Percentiles rank a stretch among this genome's conserved stretches.
phyloP scores from a whole-genome alignment of 2,888 invertebrate species.

The Xanthia icteritia region DNA sequence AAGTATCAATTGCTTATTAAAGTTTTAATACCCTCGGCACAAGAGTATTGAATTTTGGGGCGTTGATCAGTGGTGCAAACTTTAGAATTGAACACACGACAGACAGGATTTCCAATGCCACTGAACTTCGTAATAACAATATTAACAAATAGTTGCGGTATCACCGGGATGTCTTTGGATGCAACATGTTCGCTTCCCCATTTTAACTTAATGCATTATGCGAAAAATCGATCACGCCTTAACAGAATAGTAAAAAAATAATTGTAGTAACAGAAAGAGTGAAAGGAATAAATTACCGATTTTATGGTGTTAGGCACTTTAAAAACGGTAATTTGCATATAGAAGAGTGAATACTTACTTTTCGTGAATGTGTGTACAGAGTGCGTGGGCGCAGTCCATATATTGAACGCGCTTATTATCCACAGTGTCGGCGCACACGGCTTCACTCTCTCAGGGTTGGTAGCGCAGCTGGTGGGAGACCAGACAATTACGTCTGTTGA shows the following conservation, averaged over 20 bases:
- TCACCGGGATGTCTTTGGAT: not conserved
- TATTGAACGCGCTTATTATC: constrained; percentile 71
- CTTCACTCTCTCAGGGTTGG: constrained; percentile 78
- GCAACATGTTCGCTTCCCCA: not conserved
- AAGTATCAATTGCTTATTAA: constrained; percentile 44
- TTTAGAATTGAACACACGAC: constrained; percentile 3
- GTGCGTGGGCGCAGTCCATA: constrained; percentile 81
- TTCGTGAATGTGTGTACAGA: constrained; percentile 79
- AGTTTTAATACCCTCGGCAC: constrained; percentile 29
- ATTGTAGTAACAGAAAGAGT: not conserved
- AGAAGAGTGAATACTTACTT: constrained; percentile 74
- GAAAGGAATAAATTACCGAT: not conserved
- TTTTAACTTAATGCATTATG: not conserved
- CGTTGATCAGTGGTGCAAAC: not conserved
- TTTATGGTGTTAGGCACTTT: too few species aligned
- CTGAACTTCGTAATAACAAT: not conserved
- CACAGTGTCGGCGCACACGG: constrained; percentile 63
- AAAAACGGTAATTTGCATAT: not conserved
- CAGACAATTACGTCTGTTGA: constrained; percentile 79
- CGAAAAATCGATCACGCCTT: not conserved
- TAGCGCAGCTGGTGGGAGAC: constrained; percentile 71
- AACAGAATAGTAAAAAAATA: not conserved
- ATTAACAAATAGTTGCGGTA: not conserved
- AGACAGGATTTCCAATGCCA: not conserved
- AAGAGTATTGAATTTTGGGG: constrained; percentile 8